A percentile compares a stretch with the other conserved stretches of the same genome.
Evolutionary conservation across 2,888 invertebrate genomes (phyloP).

Genomic region (Adela reaumurella): DNA sequence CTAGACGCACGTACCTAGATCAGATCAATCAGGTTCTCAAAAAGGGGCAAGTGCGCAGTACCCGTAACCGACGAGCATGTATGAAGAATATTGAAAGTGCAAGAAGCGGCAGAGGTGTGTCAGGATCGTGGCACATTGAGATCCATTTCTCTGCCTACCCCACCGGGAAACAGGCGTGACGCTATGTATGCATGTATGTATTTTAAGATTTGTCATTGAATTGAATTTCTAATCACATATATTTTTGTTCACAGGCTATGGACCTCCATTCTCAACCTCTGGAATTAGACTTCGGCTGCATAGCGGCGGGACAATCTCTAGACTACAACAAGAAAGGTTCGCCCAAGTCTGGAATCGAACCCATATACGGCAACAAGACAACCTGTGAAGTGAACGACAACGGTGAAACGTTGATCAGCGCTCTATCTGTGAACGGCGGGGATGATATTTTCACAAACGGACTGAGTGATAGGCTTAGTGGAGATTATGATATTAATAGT

Average conservation of each 20-base stretch:
- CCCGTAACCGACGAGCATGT: no score
- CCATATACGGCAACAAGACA: slow-evolving; percentile 48
- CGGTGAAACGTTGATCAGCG: slow-evolving; percentile 33
- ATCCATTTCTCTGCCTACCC: no score
- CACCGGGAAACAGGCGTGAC: no score
- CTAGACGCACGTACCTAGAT: no score
- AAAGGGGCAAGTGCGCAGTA: no score
- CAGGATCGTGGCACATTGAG: no score
- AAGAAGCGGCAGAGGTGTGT: no score
- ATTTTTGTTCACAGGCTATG: slow-evolving; percentile 11
- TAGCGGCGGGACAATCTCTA: slow-evolving; percentile 42
- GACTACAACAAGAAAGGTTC: slow-evolving; percentile 44
- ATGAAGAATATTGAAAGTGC: no score
- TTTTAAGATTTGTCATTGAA: no score
- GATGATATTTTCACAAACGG: slow-evolving; percentile 46
- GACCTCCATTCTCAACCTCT: slow-evolving; percentile 46
- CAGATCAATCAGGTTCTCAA: no score
- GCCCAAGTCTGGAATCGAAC: slow-evolving; percentile 41
- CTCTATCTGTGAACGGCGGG: slow-evolving; percentile 29
- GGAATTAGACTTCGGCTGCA: slow-evolving; percentile 49
- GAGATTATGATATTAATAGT: slow-evolving; percentile 47
- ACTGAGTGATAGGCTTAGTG: slow-evolving; percentile 39
- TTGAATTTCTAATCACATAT: no score
- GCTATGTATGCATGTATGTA: no score
- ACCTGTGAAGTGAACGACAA: slow-evolving; percentile 42